These are phyloP conservation scores for Drosophila atroscutellata DNA, from an alignment of 2,888 invertebrate genomes.

Conservation along the genomic window DNA sequence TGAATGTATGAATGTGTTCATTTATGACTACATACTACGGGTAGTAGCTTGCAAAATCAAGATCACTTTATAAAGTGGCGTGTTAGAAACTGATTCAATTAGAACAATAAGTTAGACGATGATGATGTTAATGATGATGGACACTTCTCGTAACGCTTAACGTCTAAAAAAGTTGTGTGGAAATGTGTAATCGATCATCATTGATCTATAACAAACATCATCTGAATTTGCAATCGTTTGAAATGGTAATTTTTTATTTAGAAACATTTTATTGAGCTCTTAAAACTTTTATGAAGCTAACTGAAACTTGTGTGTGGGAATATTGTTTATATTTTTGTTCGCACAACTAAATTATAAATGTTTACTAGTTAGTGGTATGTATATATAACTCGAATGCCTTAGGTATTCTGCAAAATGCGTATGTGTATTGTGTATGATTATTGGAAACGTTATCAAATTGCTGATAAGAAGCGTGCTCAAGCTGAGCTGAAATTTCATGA, in stretches of 20 bases:
- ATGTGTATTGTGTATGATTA: not conserved
- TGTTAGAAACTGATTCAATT: slow-evolving; percentile 27
- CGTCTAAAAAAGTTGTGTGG: slow-evolving; percentile 4
- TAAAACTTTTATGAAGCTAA: not conserved
- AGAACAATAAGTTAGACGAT: slow-evolving; percentile 2
- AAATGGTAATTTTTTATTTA: not conserved
- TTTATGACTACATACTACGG: not conserved
- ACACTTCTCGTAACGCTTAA: slow-evolving; percentile 4
- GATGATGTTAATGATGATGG: slow-evolving; percentile 21
- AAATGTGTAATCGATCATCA: slow-evolving; percentile 47
- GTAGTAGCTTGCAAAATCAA: slow-evolving; percentile 16
- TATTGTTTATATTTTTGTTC: not conserved
- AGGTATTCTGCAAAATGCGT: not conserved
- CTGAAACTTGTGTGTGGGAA: not conserved
- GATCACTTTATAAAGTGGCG: slow-evolving; percentile 11
- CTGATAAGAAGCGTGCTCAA: not conserved
- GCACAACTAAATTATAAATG: not conserved
- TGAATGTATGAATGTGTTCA: not conserved
- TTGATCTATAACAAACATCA: not conserved
- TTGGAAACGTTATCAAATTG: not conserved
- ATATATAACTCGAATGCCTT: not conserved
- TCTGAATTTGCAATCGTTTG: slow-evolving; percentile 6
- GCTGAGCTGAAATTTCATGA: not conserved
- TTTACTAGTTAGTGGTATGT: not conserved
- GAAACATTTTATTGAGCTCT: not conserved